Conservation (phyloP, 1,140 invertebrate species). For the Platorchestia sp. region DNA sequence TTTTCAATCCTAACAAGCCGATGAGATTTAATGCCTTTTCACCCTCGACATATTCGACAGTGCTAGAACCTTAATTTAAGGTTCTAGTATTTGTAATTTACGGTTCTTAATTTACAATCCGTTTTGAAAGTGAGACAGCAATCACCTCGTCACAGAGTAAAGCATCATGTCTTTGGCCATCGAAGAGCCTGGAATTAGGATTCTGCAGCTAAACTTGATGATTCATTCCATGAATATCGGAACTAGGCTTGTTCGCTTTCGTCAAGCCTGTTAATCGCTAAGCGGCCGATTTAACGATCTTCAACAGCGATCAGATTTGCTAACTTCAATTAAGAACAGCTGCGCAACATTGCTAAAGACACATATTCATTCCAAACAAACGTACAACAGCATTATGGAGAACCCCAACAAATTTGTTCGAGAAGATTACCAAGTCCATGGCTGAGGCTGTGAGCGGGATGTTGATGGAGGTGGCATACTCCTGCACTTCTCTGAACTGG, state of each 20-base stretch:
- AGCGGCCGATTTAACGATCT: no score
- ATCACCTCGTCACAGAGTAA: neutral
- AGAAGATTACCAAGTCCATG: constrained; percentile 76
- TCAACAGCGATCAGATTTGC: no score
- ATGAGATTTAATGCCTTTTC: neutral
- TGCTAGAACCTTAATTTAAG: no score
- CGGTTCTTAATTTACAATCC: no score
- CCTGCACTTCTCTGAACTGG: constrained; percentile 78
- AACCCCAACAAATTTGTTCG: neutral
- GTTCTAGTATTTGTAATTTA: no score
- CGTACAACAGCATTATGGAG: neutral
- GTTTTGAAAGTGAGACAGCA: neutral
- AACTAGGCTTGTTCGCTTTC: no score
- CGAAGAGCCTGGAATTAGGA: neutral
- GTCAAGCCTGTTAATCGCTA: no score
- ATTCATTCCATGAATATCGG: no score
- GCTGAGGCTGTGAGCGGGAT: constrained; percentile 83
- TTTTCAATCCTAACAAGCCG: no score
- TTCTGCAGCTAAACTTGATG: neutral
- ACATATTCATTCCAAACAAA: neutral
- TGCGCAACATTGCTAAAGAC: neutral
- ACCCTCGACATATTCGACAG: neutral
- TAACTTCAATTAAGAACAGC: neutral
- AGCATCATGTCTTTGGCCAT: neutral
- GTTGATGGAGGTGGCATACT: constrained; percentile 76